Base-by-base conservation (phyloP, 2,113 vertebrate species). In the Neotragus pygmaeus region DNA sequence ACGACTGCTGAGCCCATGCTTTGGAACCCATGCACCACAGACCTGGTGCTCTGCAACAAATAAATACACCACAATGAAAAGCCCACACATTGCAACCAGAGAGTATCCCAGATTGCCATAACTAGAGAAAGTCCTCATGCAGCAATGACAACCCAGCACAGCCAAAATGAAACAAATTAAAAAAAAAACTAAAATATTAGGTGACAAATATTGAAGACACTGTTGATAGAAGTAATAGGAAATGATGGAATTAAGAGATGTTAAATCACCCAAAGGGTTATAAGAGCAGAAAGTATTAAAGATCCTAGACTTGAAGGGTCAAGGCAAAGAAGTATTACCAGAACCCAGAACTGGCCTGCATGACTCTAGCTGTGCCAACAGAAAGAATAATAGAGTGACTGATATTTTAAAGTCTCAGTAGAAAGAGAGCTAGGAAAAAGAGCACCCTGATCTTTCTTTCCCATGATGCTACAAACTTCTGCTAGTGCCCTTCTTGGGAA, bases 251-350 rank as follows among this genome's bases (percentile, higher is more conserved):
- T 9, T 58, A 47, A 95, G 11, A 84, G 19, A 53, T 5, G n/a
- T 70, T 51, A 36, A 55, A 55, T 4, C 7, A 58, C 28, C 12
- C n/a, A 45, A 43, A 83, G 19, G 62, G 15, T 82, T 78, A 5
- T 19, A 57, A 60, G 14, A 70, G 6, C 3, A 55, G 7, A 1
- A 36, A 83, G 19, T 77, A 43, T 70, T 94, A 82, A 78, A 21
- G 1, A 27, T 84, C 27, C 19, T 53, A 55, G 15, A 0, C 4
- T 58, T 13, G 6, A 73, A 84, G 6, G 33, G 3, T 2, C 1
- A 75, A 58, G 12, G 14, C 7, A 51, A 45, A 90, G 47, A 64
- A 66, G 10, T 62, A 13, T 51, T 81, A 57, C 11, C 21, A 43
- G 47, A 77, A 83, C 8, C 12, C 39, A 47, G 51, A 51, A 64